Evolutionary conservation across 92 coral and sea anemone genomes (phyloP).

Genomic region (Muricea muricata): DNA sequence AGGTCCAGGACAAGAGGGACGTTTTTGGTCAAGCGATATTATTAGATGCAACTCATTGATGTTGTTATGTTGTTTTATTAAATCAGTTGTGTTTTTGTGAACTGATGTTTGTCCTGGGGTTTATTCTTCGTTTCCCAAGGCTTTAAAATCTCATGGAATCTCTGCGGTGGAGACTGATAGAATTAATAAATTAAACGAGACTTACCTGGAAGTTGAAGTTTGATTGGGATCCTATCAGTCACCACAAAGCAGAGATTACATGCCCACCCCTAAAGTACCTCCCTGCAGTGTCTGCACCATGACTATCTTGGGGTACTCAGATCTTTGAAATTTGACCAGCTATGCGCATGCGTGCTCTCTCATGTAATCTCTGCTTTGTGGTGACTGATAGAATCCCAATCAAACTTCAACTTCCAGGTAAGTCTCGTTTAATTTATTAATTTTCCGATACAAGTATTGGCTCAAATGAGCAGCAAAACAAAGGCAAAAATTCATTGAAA

Average conservation of each 20-base stretch:
- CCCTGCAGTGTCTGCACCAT: neutral
- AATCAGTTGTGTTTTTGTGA: neutral
- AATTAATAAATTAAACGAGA: no score
- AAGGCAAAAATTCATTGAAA: no score
- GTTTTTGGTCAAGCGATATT: conserved; percentile 40
- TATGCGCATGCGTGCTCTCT: neutral
- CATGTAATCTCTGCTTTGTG: no score
- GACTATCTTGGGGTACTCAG: neutral
- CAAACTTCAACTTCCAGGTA: no score
- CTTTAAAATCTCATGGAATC: conserved; percentile 75
- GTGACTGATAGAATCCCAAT: no score
- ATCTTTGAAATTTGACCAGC: neutral
- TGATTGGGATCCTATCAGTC: no score
- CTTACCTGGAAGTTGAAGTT: no score
- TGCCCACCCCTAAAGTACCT: neutral
- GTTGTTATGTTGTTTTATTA: neutral
- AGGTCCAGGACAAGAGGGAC: conserved; percentile 17
- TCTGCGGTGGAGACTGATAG: conserved; percentile 56
- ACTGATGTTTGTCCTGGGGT: neutral
- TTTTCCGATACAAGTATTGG: no score
- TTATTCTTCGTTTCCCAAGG: conserved; percentile 38
- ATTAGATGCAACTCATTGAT: neutral
- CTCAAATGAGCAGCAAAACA: no score
- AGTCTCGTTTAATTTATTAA: no score
- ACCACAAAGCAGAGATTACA: no score